Evolutionary conservation across 2,888 invertebrate genomes (phyloP), one percentile per base, ranked within the genome.

Genomic region (Charanyca ferruginea): DNA sequence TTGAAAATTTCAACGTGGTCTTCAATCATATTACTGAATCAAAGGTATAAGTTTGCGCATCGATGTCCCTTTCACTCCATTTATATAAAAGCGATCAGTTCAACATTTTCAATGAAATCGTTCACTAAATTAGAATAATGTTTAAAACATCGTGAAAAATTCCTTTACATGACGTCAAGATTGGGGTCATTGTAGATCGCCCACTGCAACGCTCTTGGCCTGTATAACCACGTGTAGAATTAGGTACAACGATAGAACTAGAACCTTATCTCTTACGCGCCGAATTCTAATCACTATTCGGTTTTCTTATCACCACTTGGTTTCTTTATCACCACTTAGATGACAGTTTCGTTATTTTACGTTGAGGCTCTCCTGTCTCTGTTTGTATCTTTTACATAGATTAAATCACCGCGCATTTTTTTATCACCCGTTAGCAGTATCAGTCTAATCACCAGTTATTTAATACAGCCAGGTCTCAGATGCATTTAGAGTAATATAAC

Each of bases 171-270:
- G 73, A 66, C 70, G 59, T 66, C 66, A 62, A 44, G 3, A 58
- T n/a, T 73, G 77, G n/a, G 66, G 8, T 71, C 85, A 89, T 73
- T 89, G 80, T 85, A 32, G 80, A 77, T 48, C 55, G 60, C 2
- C 54, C 51, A 64, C 53, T 85, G 89, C 89, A 87, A 79, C 81
- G 84, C 82, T 86, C 81, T 84, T 84, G 79, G 80, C 83, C 80
- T 84, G 82, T 73, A 88, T 87, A 89, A 71, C 80, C 86, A 84
- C 84, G 84, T 85, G 85, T 89, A 89, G 87, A 88, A 88, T 89
- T 91, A 91, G 90, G 68, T 88, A 87, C 67, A 63, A 38, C 45
- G 35, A 79, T 81, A 83, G 75, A 74, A 77, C 78, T 85, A 74
- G 54, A 80, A 80, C 84, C 87, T 89, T 90, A 87, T 87, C 88